phyloP scores from a whole-genome alignment of 2,113 vertebrate species.

The Varanus salvator region DNA sequence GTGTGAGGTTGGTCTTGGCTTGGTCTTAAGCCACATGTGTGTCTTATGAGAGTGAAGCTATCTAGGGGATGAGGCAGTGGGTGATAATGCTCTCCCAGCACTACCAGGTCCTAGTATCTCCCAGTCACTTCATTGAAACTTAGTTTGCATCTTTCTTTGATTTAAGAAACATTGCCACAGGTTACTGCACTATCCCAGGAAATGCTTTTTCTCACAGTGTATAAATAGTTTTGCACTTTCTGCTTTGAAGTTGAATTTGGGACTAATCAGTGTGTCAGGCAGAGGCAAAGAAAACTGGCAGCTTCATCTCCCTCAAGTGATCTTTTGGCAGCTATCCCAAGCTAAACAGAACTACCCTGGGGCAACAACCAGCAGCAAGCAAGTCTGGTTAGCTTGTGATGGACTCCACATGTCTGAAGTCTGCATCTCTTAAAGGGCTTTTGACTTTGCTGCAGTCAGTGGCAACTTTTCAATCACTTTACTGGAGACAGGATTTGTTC shows the following conservation, averaged over 20 bases:
- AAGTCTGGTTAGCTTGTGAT: neutral
- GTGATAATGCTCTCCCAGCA: neutral
- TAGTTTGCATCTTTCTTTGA: neutral
- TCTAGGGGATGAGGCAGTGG: neutral
- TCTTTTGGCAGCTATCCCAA: conserved; percentile 30
- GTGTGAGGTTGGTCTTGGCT: neutral
- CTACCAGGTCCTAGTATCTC: neutral
- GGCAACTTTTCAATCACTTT: neutral
- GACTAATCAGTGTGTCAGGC: neutral
- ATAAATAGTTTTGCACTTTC: conserved; percentile 16
- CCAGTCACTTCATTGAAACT: neutral
- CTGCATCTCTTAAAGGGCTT: conserved; percentile 4
- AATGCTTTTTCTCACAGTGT: neutral
- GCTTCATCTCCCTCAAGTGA: neutral
- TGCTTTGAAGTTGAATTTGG: conserved; percentile 11
- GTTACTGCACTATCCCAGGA: neutral
- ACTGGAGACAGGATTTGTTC: neutral
- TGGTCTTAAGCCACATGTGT: neutral
- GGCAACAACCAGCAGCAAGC: neutral
- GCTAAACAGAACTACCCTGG: neutral
- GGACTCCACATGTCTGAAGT: conserved; percentile 9
- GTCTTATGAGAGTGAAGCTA: neutral
- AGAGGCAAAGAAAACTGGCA: neutral
- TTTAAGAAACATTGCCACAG: neutral
- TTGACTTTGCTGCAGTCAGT: neutral